Percentiles rank a stretch among this genome's conserved stretches.
Conservation (phyloP, 2,113 vertebrate genomes). For the Emydura subglobosa region DNA sequence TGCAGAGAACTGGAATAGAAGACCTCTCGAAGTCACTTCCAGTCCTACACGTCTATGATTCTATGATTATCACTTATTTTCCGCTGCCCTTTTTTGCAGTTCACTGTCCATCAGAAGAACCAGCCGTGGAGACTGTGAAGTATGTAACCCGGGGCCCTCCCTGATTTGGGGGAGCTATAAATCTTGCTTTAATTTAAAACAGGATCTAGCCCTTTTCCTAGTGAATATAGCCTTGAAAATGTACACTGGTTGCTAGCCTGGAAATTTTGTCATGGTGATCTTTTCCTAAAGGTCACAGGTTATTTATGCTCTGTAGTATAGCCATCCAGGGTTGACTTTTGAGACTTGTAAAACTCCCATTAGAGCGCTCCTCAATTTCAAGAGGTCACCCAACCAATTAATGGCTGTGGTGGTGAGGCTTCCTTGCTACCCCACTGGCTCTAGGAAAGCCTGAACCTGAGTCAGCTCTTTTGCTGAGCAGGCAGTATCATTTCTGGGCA, state of each 20-base stretch:
- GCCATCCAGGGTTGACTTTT: too few species aligned
- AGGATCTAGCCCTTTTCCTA: neutral
- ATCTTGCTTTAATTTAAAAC: neutral
- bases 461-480: constrained; percentile 49
- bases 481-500: constrained; percentile 39
- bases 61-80: neutral
- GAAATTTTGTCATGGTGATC: neutral
- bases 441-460: constrained; percentile 35
- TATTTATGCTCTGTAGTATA: too few species aligned
- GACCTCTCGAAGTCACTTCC: neutral
- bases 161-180: constrained; percentile 22
- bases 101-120: neutral
- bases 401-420: neutral
- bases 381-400: too few species aligned
- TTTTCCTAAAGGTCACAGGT: too few species aligned
- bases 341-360: too few species aligned
- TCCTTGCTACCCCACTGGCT: constrained; percentile 40
- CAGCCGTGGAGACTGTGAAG: neutral
- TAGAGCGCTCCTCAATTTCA: too few species aligned
- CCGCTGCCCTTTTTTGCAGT: too few species aligned
- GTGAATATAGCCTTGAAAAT: too few species aligned
- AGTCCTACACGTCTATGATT: neutral
- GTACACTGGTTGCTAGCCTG: constrained; percentile 38
- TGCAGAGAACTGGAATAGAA: neutral
- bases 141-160: neutral